Base-by-base conservation (phyloP, 2,888 invertebrate genomes). In the Drosophila borborema region DNA sequence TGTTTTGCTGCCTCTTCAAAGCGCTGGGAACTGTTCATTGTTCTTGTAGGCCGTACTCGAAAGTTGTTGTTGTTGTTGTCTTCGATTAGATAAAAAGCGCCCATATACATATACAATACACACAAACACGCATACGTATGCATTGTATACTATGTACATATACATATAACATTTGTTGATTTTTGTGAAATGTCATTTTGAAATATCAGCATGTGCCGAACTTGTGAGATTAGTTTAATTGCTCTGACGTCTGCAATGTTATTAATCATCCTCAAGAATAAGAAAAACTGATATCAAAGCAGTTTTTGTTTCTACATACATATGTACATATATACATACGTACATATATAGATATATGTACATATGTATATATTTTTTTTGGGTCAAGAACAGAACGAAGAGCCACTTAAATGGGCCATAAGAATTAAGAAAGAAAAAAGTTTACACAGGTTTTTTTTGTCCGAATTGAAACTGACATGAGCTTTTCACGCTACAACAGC, bases 161-260 rank as follows among this genome's bases (percentile, higher is more conserved):
- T 51, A 36, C 65, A 51, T 51, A 23, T 61, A 56, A n/a, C 43
- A 34, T 46, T 68, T 48, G 63, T 63, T 63, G 46, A 49, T 74
- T 74, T 74, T 88, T 89, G 80, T 88, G 86, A 74, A 83, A 86
- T 83, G 84, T 72, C 72, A 86, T 80, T 84, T 82, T 78, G 55
- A 71, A 80, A 80, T 84, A 80, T 64, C 66, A 76, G 54, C 54
- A 53, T 63, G 63, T 66, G 51, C 46, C 60, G 9, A 74, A 69
- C 41, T 72, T 75, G 51, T 56, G 63, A 80, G 89, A 84, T 84
- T 78, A 89, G 72, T 64, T 75, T 83, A 73, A 82, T 80, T 86
- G 65, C 59, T 78, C 64, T 86, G 89, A 86, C 76, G 84, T 78
- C 68, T 60, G 64, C 64, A 62, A 45, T 56, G 67, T 69, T 72